phyloP scores from a whole-genome alignment of 2,113 vertebrate genomes.

The Cepphus grylle region DNA sequence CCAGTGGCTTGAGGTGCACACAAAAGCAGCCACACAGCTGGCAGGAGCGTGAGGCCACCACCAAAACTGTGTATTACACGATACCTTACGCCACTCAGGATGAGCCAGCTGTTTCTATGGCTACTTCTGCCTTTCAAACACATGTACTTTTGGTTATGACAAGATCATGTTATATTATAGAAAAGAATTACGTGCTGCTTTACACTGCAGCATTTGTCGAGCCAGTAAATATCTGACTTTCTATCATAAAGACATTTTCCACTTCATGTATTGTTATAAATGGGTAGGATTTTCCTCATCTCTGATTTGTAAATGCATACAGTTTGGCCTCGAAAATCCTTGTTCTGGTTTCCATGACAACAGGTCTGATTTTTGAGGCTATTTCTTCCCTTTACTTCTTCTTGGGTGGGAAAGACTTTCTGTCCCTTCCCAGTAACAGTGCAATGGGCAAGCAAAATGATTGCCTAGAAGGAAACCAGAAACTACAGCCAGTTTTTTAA shows the following conservation, averaged over 20 bases:
- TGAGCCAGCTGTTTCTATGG: conserved; percentile 48
- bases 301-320: background rate
- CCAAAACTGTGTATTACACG: background rate
- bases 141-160: background rate
- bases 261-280: background rate
- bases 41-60: background rate
- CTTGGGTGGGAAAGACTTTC: background rate
- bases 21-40: background rate
- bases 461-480: background rate
- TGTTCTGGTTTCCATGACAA: conserved; percentile 56
- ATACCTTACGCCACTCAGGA: background rate
- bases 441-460: background rate
- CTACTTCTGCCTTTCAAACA: conserved; percentile 29
- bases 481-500: background rate
- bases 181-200: background rate
- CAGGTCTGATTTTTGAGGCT: conserved; percentile 17
- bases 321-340: background rate
- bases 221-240: background rate
- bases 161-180: background rate
- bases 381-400: conserved; percentile 5
- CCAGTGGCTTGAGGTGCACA: background rate
- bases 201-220: background rate
- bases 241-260: background rate
- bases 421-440: background rate
- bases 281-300: background rate